Evolutionary conservation across 2,797 vertebrate genomes (phyloP).

Genomic region (Eulemur mongoz): DNA sequence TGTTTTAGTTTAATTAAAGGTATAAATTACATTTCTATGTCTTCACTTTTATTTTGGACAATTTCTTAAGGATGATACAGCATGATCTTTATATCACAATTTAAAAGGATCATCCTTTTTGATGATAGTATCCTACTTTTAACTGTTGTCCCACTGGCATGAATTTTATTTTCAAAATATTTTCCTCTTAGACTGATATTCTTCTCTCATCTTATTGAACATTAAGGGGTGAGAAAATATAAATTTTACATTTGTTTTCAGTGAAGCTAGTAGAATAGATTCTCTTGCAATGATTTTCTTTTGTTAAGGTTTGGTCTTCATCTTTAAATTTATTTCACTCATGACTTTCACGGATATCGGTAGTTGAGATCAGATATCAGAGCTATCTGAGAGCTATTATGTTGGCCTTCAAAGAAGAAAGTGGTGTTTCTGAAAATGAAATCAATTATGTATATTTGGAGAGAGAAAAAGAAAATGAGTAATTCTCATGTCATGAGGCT

Average conservation of each 20-base stretch:
- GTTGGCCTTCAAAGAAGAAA: neutral
- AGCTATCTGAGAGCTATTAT: neutral
- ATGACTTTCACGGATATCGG: neutral
- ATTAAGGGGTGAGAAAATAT: neutral
- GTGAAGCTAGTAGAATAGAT: neutral
- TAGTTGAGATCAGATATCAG: neutral
- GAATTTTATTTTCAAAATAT: neutral
- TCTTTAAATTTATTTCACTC: neutral
- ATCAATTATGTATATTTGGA: neutral
- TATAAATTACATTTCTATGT: neutral
- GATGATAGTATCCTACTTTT: neutral
- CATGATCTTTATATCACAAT: neutral
- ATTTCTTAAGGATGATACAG: neutral
- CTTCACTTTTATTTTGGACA: neutral
- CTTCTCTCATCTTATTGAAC: neutral
- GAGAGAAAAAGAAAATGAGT: neutral
- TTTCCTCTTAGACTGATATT: neutral
- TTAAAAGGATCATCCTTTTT: constrained; percentile 18
- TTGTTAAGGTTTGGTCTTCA: neutral
- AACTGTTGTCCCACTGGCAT: neutral
- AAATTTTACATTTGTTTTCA: neutral
- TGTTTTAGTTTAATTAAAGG: neutral
- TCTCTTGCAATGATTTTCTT: neutral
- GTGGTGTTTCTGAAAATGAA: neutral
- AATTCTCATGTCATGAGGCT: neutral